Conservation (phyloP, 2,797 vertebrate species). For the Pachyuromys duprasi region DNA sequence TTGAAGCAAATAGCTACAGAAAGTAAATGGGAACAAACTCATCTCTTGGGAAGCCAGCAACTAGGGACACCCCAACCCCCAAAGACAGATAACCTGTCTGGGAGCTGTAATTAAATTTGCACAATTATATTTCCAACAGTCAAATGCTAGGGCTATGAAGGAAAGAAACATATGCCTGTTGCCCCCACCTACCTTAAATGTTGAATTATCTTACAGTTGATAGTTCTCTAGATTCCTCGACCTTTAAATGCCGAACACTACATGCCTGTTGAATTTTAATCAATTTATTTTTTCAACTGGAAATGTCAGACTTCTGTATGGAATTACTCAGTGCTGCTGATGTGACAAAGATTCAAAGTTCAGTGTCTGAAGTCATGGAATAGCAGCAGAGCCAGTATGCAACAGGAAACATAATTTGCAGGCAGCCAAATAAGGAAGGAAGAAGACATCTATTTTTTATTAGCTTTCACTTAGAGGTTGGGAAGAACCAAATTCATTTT, state of each 20-base stretch:
- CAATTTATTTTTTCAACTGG: conserved; percentile 90
- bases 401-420: conserved; percentile 86
- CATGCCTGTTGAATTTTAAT: conserved; percentile 91
- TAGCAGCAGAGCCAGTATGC: conserved; percentile 77
- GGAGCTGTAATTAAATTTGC: conserved; percentile 80
- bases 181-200: conserved; percentile 84
- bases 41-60: neutral
- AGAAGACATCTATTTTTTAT: conserved; percentile 86
- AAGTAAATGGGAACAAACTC: conserved; percentile 7
- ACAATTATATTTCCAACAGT: conserved; percentile 79
- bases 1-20: neutral
- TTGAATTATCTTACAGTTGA: conserved; percentile 91
- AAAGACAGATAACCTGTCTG: conserved; percentile 64
- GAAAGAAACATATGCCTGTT: conserved; percentile 69
- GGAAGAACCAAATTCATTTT: conserved; percentile 80
- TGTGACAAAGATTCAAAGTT: conserved; percentile 89
- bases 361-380: conserved; percentile 85
- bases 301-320: conserved; percentile 89
- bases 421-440: conserved; percentile 81
- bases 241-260: conserved; percentile 90
- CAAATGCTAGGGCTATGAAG: conserved; percentile 76
- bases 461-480: conserved; percentile 82
- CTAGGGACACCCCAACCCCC: neutral
- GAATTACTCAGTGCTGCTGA: conserved; percentile 86
- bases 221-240: conserved; percentile 88